Evolutionary conservation across 2,113 vertebrate species (phyloP), one percentile per base, ranked within the genome.

Genomic region (Cairina moschata): DNA sequence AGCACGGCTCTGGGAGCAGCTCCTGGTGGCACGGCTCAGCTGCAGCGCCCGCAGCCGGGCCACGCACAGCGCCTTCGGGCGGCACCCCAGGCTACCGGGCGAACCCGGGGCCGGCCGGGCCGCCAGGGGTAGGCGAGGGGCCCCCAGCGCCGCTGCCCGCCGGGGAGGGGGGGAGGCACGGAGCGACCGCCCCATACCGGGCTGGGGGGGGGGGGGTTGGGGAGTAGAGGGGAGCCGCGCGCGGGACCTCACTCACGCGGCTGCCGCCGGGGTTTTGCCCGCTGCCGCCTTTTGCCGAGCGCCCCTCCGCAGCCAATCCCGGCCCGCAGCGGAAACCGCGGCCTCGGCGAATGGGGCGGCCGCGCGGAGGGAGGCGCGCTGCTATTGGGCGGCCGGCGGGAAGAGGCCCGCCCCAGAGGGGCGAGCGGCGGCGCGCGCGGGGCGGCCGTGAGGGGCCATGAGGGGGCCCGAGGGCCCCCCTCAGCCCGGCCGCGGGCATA

Each of bases 1-100:
- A 50, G 75, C 86, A 72, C 11, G 94, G 95, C 94, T 91, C 96
- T 84, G 92, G 72, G 59, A 72, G 23, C 81, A 79, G 82, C n/a
- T 77, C 83, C 89, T 58, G 54, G 44, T 59, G 93, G 90, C 80
- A 6, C 62, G 79, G 46, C 75, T 65, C 31, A 54, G 90, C 82
- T 66, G 95, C 23, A 28, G 67, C 34, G 63, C 28, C 4, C 78
- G 44, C 40, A 83, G 92, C 95, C 93, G 36, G 90, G 20, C 46
- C 46, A 21, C 18, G 46, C 46, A 48, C 20, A 21, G 46, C 44
- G 44, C 46, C 20, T 48, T 48, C 46, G 20, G 46, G 10, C 20
- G 20, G 20, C 20, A 22, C 46, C 46, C 46, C 46, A 9, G 46
- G 46, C 46, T 48, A 48, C 46, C 20, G 46, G 20, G 46, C 46